Evolutionary conservation across 2,888 invertebrate species (phyloP).

Genomic region (Crocallis elinguaria): DNA sequence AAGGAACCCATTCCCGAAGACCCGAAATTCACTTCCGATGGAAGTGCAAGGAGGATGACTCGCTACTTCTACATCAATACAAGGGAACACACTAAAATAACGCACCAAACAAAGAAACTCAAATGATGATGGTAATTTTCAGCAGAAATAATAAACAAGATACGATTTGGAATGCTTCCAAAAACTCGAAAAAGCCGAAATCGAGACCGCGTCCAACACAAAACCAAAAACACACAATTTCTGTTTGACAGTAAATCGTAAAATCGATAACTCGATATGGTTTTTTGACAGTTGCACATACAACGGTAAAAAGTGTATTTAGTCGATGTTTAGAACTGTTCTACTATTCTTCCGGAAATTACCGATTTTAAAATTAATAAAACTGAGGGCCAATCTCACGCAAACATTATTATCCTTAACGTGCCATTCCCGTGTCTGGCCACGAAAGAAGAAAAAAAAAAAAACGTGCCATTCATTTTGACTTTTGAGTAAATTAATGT

Average conservation of each 20-base stretch:
- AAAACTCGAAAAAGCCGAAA: slow-evolving; percentile 35
- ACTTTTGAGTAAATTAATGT: no score
- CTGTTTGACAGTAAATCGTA: slow-evolving; percentile 4
- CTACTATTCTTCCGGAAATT: no score
- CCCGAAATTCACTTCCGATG: slow-evolving; percentile 16
- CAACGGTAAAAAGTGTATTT: not conserved
- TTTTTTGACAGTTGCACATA: not conserved
- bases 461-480: no score
- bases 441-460: no score
- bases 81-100: slow-evolving; percentile 42
- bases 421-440: no score
- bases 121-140: slow-evolving; percentile 46
- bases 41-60: slow-evolving; percentile 28
- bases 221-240: not conserved
- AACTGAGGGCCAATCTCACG: no score
- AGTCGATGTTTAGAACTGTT: no score
- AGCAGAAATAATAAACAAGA: slow-evolving; percentile 52
- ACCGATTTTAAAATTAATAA: not conserved
- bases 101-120: slow-evolving; percentile 55
- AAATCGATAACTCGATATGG: not conserved
- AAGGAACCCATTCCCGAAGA: slow-evolving; percentile 58
- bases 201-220: slow-evolving; percentile 2
- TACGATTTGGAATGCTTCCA: slow-evolving; percentile 61
- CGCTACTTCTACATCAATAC: slow-evolving; percentile 30
- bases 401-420: no score